Percentiles rank a stretch among this genome's conserved stretches.
Evolutionary conservation across 2,797 vertebrate species (phyloP).

Genomic region (Peromyscus attwateri): DNA sequence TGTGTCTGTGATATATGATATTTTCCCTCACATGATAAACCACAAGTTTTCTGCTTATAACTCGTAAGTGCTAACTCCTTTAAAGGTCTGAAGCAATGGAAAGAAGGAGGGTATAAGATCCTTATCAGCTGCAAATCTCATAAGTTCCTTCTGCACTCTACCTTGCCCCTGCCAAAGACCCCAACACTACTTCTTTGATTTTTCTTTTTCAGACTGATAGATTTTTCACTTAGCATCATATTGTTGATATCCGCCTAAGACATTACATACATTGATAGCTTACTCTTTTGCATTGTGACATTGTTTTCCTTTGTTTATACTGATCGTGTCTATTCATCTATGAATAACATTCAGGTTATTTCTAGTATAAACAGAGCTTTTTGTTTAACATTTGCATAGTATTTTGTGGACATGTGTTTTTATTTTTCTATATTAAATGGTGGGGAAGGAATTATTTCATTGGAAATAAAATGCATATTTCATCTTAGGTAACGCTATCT

Average conservation of each 20-base stretch:
- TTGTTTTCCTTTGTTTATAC: background rate
- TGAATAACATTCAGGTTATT: background rate
- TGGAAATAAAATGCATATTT: background rate
- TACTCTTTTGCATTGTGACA: background rate
- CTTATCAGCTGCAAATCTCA: background rate
- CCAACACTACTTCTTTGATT: background rate
- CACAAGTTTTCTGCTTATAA: background rate
- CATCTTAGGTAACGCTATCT: background rate
- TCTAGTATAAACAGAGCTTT: background rate
- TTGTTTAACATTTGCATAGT: background rate
- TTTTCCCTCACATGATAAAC: background rate
- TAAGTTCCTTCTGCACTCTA: rapidly evolving
- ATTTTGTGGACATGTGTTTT: background rate
- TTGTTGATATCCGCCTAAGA: background rate
- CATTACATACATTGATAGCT: background rate
- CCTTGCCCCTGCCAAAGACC: rapidly evolving
- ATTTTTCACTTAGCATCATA: background rate
- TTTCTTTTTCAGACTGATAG: background rate
- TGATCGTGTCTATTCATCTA: background rate
- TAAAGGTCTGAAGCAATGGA: background rate
- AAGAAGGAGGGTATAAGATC: background rate
- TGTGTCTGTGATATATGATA: background rate
- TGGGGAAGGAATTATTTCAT: background rate
- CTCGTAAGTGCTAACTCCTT: background rate
- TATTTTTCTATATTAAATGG: constrained; percentile 4